A percentile compares a stretch with the other conserved stretches of the same genome.
Evolutionary conservation across 2,888 invertebrate genomes (phyloP).

Genomic region (Zygothrica quintamaculata): DNA sequence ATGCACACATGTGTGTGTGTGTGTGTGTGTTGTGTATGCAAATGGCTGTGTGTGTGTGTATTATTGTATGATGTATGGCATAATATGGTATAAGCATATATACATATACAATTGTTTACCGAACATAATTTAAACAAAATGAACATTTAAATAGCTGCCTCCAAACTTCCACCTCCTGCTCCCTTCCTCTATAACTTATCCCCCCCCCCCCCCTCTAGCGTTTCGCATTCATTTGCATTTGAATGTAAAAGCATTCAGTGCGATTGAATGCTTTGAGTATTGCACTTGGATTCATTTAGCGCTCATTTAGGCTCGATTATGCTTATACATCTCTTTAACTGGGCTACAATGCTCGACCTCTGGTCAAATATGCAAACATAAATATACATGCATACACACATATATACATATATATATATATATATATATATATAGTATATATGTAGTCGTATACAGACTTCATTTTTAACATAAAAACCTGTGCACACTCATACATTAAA

Average conservation of each 20-base stretch:
- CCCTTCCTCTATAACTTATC: not conserved
- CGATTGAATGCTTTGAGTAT: conserved; percentile 29
- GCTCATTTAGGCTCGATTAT: conserved; percentile 36
- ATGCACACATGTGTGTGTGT: conserved; percentile 14
- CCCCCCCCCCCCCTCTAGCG: no score
- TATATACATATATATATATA: conserved; percentile 14
- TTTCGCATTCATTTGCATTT: conserved; percentile 53
- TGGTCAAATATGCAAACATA: conserved; percentile 1
- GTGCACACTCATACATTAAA: conserved; percentile 21
- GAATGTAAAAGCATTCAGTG: conserved; percentile 29
- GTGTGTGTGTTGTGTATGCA: not conserved
- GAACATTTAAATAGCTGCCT: conserved; percentile 53
- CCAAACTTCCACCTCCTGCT: not conserved
- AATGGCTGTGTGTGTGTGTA: not conserved
- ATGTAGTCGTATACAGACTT: conserved; percentile 6
- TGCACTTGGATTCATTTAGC: conserved; percentile 30
- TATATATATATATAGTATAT: no score
- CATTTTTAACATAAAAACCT: not conserved
- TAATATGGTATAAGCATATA: conserved; percentile 7
- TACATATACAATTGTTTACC: conserved; percentile 54
- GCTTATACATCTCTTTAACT: conserved; percentile 42
- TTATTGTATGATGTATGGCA: not conserved
- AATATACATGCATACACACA: not conserved
- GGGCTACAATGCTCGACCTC: conserved; percentile 31
- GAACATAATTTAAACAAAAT: conserved; percentile 58